Percentiles rank a stretch among this genome's conserved stretches.
Conservation (phyloP, 2,113 vertebrate genomes). For the Butorides virescens region DNA sequence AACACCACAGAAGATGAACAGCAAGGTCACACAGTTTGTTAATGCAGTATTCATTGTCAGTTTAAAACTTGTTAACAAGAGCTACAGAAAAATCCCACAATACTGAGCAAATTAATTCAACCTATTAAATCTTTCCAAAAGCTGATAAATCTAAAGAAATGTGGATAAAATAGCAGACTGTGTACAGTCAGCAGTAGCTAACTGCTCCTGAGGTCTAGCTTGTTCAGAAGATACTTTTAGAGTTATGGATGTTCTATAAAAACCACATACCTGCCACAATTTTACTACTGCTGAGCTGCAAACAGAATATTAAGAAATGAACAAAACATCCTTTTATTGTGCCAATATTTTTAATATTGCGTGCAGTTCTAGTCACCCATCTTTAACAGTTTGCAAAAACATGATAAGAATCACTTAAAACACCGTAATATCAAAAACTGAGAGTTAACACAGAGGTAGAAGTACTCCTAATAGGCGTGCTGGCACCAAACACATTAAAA, state of each 20-base stretch:
- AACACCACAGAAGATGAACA: conserved; percentile 2
- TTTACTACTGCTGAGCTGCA: background rate
- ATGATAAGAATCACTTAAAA: background rate
- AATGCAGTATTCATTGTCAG: background rate
- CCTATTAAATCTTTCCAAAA: background rate
- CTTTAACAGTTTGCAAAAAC: background rate
- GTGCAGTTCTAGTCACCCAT: background rate
- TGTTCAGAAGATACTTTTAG: background rate
- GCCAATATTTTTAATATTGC: background rate
- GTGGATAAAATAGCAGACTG: background rate
- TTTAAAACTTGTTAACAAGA: background rate
- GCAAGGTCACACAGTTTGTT: background rate
- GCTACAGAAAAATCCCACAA: background rate
- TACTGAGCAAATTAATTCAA: background rate
- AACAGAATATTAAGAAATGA: background rate
- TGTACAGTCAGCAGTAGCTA: background rate
- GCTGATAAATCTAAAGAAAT: background rate
- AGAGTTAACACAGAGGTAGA: background rate
- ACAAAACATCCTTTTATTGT: background rate
- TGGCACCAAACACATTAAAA: background rate
- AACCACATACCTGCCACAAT: no score
- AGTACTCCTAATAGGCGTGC: background rate
- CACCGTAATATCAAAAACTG: background rate
- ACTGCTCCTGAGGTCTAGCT: background rate
- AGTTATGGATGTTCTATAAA: background rate